Base-by-base conservation (phyloP, 2,888 invertebrate species). In the Scaptomyza reducta region DNA sequence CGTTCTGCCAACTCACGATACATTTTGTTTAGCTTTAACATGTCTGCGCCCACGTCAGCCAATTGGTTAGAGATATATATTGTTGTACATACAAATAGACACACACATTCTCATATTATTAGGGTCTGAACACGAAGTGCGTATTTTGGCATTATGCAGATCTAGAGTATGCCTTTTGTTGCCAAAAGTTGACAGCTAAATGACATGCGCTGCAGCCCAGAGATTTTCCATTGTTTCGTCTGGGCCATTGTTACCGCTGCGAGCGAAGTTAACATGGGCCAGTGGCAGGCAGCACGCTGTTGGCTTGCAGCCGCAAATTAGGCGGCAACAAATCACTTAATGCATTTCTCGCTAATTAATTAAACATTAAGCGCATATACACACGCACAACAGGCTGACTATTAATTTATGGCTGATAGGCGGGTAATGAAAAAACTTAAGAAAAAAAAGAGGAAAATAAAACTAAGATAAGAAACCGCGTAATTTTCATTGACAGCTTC, bases 401-500 rank as follows among this genome's bases (percentile, higher is more conserved):
- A 74, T 77, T 72, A 84, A 84, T 84, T 87, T 72, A 77, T 84
- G 49, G 67, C 70, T 49, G 40, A 61, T 51, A 65, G 35, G 27
- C 42, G 29, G 45, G 27, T 25, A 62, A 46, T 25, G 35, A 57
- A 61, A 33, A 41, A 33, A 68, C 7, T 9, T 31, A 2, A 51
- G 40, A 44, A 31, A 49, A 54, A 40, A 53, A 42, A 40, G 14
- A 40, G 9, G 10, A 40, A 40, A 40, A 45, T 40, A 66, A 45
- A 54, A 31, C 16, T n/a, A 46, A 33, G n/a, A 38, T 33, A 13
- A 45, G 49, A 60, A 70, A 59, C 70, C 79, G 77, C 77, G 83
- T 87, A 85, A 87, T 84, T 81, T 84, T 74, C 83, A 86, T 87
- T 85, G 86, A 85, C 88, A 87, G 83, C 86, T 74, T 87, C 77